Base-by-base conservation (phyloP, 2,888 invertebrate genomes). In the Eumerus sabulonum region DNA sequence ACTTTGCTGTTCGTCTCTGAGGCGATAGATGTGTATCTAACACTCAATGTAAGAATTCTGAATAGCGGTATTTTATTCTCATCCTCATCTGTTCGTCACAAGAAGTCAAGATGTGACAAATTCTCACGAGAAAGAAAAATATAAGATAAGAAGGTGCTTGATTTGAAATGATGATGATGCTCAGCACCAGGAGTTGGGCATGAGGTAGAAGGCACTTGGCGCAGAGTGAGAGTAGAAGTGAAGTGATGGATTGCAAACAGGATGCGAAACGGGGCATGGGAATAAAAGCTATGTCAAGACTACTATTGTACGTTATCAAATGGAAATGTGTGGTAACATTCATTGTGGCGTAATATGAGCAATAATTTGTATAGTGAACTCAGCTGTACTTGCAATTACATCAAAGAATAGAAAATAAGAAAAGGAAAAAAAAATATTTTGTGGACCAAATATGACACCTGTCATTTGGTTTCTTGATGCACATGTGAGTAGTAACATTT, bases 31-130 rank as follows among this genome's bases (percentile, higher is more conserved):
- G 5, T 51, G 9, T 36, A 36, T 36, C 11, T 19, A 19, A 27
- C 38, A 60, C 40, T 57, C 40, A 60, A 45, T 57, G 62, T 45
- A 51, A 57, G 57, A 67, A 56, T 62, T 40, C 42, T 45, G 45
- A 74, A 56, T 50, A 48, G 62, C 11, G 38, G 63, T 63, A 51
- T 53, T 70, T 42, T 14, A 64, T 59, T 59, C 40, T 53, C 19
- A 16, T 66, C 14, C 51, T 12, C 53, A 27, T 38, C n/a, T 13
- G 27, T 19, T 13, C 9, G 5, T 7, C 12, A 18, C 27, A 36
- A 18, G 18, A 38, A 59, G 47, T 60, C 59, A 47, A n/a, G 51
- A 56, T 50, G 48, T 56, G 48, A 50, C 48, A 40, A 64, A 51
- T 38, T 38, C 19, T 44, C 38, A 27, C 7, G 27, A 7, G 27